Percentiles rank a stretch among this genome's conserved stretches.
These are phyloP conservation scores for Mormyrus proboscirostris DNA, from an alignment of 2,797 vertebrate species.

Conservation along the genomic window DNA sequence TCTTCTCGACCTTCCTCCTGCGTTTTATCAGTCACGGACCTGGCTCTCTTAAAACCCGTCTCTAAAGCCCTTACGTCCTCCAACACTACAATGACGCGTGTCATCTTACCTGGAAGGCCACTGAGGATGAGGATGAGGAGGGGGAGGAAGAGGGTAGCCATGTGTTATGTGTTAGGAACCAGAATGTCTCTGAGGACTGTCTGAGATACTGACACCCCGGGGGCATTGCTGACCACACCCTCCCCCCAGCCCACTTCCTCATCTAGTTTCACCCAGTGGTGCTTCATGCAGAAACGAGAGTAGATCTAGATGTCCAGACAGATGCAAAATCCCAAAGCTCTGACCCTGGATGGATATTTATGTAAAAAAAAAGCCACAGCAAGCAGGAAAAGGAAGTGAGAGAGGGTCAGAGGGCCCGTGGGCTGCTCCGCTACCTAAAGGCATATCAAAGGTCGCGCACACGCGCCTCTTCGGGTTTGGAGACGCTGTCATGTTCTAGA, in stretches of 20 bases:
- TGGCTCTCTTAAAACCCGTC: background rate
- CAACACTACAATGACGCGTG: background rate
- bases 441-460: background rate
- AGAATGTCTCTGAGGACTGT: background rate
- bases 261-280: background rate
- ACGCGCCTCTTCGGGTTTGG: background rate
- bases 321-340: background rate
- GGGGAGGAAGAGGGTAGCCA: background rate
- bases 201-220: background rate
- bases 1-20: background rate
- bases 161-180: background rate
- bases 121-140: background rate
- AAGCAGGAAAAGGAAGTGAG: background rate
- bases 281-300: background rate
- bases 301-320: background rate
- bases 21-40: background rate
- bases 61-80: background rate
- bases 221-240: background rate
- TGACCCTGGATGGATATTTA: background rate
- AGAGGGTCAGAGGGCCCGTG: background rate
- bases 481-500: background rate
- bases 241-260: background rate
- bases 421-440: background rate
- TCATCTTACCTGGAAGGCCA: conserved; percentile 2
- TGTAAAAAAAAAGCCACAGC: background rate